Evolutionary conservation across 2,888 invertebrate species (phyloP).

Genomic region (Cantharis lateralis): DNA sequence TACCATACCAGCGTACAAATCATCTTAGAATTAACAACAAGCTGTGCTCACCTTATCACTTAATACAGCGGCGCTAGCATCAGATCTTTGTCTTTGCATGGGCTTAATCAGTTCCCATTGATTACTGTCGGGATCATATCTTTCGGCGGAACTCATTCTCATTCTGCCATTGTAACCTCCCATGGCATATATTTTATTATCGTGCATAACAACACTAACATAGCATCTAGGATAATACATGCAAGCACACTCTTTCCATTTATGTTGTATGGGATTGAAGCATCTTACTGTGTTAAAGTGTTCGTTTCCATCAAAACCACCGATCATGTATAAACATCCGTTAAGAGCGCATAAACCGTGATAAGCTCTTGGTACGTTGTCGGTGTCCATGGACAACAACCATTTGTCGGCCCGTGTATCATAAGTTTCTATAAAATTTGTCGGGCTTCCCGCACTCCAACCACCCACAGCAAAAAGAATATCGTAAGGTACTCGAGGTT

Average conservation of each 20-base stretch:
- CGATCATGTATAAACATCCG: slow-evolving; percentile 76
- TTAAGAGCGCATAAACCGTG: slow-evolving; percentile 77
- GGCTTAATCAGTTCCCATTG: slow-evolving; percentile 78
- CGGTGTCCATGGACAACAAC: slow-evolving; percentile 72
- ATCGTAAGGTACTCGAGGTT: slow-evolving; percentile 77
- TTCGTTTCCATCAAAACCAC: slow-evolving; percentile 77
- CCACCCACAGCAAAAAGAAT: slow-evolving; percentile 84
- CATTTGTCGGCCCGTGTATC: slow-evolving; percentile 79
- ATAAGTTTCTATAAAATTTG: slow-evolving; percentile 79
- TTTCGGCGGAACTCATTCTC: slow-evolving; percentile 77
- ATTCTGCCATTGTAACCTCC: slow-evolving; percentile 82
- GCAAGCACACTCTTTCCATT: slow-evolving; percentile 77
- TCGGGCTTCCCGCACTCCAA: slow-evolving; percentile 84
- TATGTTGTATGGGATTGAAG: slow-evolving; percentile 76
- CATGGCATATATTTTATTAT: slow-evolving; percentile 77
- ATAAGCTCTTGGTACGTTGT: slow-evolving; percentile 73
- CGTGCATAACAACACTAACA: slow-evolving; percentile 73
- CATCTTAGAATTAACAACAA: background rate
- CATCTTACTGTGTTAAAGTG: slow-evolving; percentile 80
- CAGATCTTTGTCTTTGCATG: slow-evolving; percentile 78
- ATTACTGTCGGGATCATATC: slow-evolving; percentile 75
- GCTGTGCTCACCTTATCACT: slow-evolving; percentile 61
- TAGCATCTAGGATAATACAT: slow-evolving; percentile 83
- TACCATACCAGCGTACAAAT: background rate
- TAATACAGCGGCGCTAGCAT: slow-evolving; percentile 75